Conservation (phyloP, 2,888 invertebrate species). For the Sialis lutaria region DNA sequence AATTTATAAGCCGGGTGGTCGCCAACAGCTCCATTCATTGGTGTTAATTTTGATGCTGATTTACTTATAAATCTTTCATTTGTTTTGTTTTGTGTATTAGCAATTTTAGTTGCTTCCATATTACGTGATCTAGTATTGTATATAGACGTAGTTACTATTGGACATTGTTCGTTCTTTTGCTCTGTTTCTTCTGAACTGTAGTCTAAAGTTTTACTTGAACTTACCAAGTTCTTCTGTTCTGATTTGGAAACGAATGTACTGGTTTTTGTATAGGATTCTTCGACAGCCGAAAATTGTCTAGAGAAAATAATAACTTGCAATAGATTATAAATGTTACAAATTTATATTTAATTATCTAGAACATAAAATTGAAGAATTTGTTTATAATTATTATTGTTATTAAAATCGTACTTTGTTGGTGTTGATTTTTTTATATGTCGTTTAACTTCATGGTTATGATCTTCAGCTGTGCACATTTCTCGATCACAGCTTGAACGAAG, state of each 20-base stretch:
- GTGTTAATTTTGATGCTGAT: no score
- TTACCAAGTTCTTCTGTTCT: neutral
- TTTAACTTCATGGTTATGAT: conserved; percentile 15
- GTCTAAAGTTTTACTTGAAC: conserved; percentile 33
- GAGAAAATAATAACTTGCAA: neutral
- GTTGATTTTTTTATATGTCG: neutral
- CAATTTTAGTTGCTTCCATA: no score
- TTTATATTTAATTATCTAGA: neutral
- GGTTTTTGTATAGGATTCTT: neutral
- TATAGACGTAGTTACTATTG: no score
- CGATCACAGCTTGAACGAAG: conserved; percentile 37
- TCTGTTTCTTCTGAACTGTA: conserved; percentile 40
- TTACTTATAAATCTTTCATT: no score
- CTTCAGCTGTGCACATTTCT: conserved; percentile 34
- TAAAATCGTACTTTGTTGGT: neutral
- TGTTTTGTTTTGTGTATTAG: no score
- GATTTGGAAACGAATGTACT: neutral
- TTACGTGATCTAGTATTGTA: no score
- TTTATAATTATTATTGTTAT: neutral
- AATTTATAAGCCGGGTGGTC: conserved; percentile 51
- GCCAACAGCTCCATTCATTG: conserved; percentile 29
- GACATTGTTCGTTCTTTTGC: no score
- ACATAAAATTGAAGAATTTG: no score
- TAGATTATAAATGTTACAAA: no score
- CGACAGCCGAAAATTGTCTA: neutral